Evolutionary conservation across 1,140 invertebrate genomes (phyloP).

Genomic region (Heliconius melpomene): DNA sequence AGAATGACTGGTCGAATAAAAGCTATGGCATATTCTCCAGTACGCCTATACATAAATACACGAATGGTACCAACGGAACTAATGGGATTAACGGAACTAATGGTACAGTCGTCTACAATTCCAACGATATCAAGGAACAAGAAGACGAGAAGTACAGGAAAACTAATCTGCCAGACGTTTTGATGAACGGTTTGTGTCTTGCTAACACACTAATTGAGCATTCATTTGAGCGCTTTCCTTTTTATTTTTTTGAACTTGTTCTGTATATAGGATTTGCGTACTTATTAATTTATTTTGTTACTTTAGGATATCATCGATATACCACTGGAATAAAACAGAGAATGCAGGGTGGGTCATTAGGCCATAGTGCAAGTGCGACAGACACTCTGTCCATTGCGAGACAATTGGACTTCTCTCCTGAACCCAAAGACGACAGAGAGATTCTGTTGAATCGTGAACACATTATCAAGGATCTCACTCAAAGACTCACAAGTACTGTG

Average conservation of each 20-base stretch:
- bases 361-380: slow-evolving; percentile 63
- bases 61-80: slow-evolving; percentile 37
- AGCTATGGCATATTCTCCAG: not conserved
- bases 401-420: slow-evolving; percentile 55
- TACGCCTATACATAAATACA: slow-evolving; percentile 36
- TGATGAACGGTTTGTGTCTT: slow-evolving; percentile 74
- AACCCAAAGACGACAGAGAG: slow-evolving; percentile 83
- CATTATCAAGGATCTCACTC: slow-evolving; percentile 92
- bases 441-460: slow-evolving; percentile 85
- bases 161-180: slow-evolving; percentile 57
- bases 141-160: slow-evolving; percentile 54
- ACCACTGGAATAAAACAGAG: slow-evolving; percentile 82
- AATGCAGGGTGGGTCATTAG: slow-evolving; percentile 80
- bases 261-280: not conserved
- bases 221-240: slow-evolving; percentile 17
- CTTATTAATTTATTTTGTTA: slow-evolving; percentile 1
- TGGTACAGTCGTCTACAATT: slow-evolving; percentile 40
- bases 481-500: slow-evolving; percentile 86
- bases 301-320: slow-evolving; percentile 79
- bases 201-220: slow-evolving; percentile 63
- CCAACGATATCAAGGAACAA: slow-evolving; percentile 54
- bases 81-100: slow-evolving; percentile 43
- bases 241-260: slow-evolving; percentile 21
- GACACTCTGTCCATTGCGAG: slow-evolving; percentile 63
- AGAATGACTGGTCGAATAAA: slow-evolving; percentile 25